Evolutionary conservation across 2,888 invertebrate genomes (phyloP), one percentile per base, ranked within the genome.

Genomic region (Folsomia manolachei): DNA sequence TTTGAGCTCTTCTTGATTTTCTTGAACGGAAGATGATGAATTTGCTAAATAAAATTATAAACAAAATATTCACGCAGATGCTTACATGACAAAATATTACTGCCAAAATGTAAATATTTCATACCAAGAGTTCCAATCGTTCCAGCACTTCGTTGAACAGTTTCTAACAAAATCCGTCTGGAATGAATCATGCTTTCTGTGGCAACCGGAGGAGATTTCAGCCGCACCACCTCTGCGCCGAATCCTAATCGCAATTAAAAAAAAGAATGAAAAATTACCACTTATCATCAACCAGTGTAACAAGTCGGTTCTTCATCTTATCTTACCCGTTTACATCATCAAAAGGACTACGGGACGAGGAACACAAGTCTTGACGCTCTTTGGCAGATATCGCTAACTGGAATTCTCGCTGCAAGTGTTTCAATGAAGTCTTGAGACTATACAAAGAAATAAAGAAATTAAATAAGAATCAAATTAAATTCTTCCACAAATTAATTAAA

Each of bases 111-210:
- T 19, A 39, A 26, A 24, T 21, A 63, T 27, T 26, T 26, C n/a
- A 88, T 83, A 86, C 88, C 85, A 76, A 97, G 85, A 21, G 88
- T 90, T 74, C 93, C 92, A 74, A 96, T 85, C 0, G 96, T 94
- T 65, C 90, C 88, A 66, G 94, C 93, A 84, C 95, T 95, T 82
- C 91, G 88, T 81, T 93, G 89, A 18, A 94, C 92, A 0, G 95
- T 95, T 80, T 93, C 92, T 0, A 94, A 91, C 79, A 97, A 86
- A 71, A 75, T 67, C 82, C 92, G 91, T 77, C 93, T 88, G 77
- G 94, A 94, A 78, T 96, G 91, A 69, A 94, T 84, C 82, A 96
- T 85, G 82, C 91, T 92, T 81, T 95, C 94, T 0, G 95, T 95
- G 0, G 95, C 90, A 83, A n/a, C 90, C 90, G 80, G 89, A 87